Base-by-base conservation (phyloP, 2,113 vertebrate species). In the Colossoma macropomum region DNA sequence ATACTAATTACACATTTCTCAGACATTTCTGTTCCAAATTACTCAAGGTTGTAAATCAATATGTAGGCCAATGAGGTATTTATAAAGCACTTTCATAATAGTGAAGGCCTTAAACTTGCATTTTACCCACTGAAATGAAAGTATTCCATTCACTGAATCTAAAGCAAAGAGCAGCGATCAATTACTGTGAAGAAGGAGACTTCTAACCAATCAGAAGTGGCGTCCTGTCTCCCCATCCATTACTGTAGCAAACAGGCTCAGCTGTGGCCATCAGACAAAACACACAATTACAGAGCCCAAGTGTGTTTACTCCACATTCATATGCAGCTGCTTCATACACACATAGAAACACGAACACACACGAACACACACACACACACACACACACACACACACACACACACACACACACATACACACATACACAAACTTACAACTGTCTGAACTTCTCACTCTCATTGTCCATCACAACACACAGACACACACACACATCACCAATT, bases 201-300 rank as follows among this genome's bases (percentile, higher is more conserved):
- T 72, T 85, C 66, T 38, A 85, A 89, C 90, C 92, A 88, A 92
- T 93, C 93, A 92, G 85, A 93, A 93, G 89, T 92, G 92, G 92
- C 90, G 92, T 89, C 89, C 87, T 89, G 84, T 88, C 90, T 92
- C 87, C 89, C 90, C 91, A 91, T 93, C 92, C 89, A 93, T 94
- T 93, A 92, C 93, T 92, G 90, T 91, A 89, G 90, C 91, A 93
- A 92, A 92, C 93, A 77, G 88, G 91, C 91, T 93, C 92, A 91
- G 90, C 90, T 92, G 90, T 85, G 89, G 91, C 89, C 90, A 90
- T 90, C 88, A 89, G 89, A 86, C 90, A 92, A 93, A 90, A 89
- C 91, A 93, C 91, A 94, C 93, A 95, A 95, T 93, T 93, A 94
- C 90, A 92, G 87, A 89, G 89, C 86, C 87, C 89, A 79, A 86